Evolutionary conservation across 2,113 vertebrate genomes (phyloP), one percentile per base, ranked within the genome.

Genomic region (Ctenomys sociabilis): DNA sequence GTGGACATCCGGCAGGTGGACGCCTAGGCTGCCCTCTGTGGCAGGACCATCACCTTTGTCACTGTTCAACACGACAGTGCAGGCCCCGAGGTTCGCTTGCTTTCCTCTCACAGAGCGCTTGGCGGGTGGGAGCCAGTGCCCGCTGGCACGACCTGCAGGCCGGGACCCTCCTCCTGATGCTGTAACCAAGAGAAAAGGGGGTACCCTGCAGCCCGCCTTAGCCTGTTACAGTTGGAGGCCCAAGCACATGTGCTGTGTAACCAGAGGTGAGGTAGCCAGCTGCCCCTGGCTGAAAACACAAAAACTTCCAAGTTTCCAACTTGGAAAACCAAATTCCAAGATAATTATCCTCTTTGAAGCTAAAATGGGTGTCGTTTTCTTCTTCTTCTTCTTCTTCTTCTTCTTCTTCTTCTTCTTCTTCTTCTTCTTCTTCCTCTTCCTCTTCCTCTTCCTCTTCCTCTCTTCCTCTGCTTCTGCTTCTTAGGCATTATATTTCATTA

Each of bases 401-500:
- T 54, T 81, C 40, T 7, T 21, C 14, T 89, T 43, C n/a, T 16
- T 94, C 35, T 37, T 35, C 91, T 54, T 81, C 40, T 7, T 21
- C 14, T 89, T 43, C n/a, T n/a, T n/a, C n/a, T n/a, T n/a, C n/a
- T n/a, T n/a, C n/a, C n/a, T n/a, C n/a, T n/a, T n/a, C n/a, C n/a
- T n/a, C n/a, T n/a, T n/a, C n/a, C n/a, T n/a, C n/a, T n/a, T n/a
- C n/a, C n/a, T n/a, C n/a, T n/a, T n/a, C n/a, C n/a, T n/a, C n/a
- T n/a, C n/a, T n/a, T n/a, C n/a, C n/a, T 94, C 35, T 37, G 30
- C 91, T 54, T 81, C 40, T 7, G 12, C 14, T 89, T 43, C 49
- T 90, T 63, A 81, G 61, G 28, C 35, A 16, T 16, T 54, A 22
- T 73, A 49, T 93, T 95, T 94, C 90, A 68, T 90, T 93, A 80